Percentiles rank a stretch among this genome's conserved stretches.
Evolutionary conservation across 2,888 invertebrate genomes (phyloP).

Genomic region (Callinectes sapidus): DNA sequence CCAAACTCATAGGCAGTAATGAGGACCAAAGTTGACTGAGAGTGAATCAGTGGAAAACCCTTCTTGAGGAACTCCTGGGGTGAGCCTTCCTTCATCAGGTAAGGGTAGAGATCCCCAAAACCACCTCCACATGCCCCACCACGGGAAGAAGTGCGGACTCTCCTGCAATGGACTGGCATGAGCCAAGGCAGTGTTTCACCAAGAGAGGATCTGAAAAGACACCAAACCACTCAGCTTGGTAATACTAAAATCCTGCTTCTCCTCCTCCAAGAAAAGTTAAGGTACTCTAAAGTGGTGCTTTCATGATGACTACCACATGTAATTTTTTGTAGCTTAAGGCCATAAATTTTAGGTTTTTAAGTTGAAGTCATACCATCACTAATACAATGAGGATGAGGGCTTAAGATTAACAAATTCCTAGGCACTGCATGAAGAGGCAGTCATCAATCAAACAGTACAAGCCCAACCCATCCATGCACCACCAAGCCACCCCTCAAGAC

Average conservation of each 20-base stretch:
- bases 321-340: no score
- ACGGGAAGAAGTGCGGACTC: not conserved
- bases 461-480: no score
- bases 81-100: not conserved
- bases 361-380: no score
- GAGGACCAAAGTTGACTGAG: not conserved
- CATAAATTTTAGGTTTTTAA: no score
- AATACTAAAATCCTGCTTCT: not conserved
- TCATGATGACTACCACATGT: no score
- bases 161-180: not conserved
- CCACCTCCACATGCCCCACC: not conserved
- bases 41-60: not conserved
- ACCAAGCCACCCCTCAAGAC: no score
- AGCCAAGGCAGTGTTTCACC: not conserved
- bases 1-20: not conserved
- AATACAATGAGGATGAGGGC: no score
- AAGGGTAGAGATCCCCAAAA: not conserved
- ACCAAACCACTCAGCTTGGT: not conserved
- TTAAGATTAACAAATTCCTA: no score
- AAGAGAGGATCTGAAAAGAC: not conserved
- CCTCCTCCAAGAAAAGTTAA: no score
- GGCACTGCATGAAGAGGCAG: no score
- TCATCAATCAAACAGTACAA: no score
- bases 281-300: no score
- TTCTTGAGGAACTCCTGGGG: not conserved